Evolutionary conservation across 64 coral and sea anemone genomes (phyloP).

Genomic region (Acropora yongei): DNA sequence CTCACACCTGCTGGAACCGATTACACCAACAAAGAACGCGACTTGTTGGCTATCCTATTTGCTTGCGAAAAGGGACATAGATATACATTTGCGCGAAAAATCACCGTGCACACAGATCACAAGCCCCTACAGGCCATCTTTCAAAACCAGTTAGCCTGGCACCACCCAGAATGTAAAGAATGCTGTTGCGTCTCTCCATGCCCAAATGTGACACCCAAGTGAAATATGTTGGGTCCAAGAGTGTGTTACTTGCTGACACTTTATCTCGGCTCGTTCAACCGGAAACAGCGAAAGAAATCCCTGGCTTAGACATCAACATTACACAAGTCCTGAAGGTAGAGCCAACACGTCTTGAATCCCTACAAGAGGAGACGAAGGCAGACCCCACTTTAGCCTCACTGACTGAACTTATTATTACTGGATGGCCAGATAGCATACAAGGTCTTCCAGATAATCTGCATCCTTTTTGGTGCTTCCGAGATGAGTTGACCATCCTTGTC

Average conservation of each 20-base stretch:
- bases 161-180: constrained; percentile 49
- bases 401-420: constrained; percentile 48
- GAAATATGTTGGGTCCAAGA: constrained; percentile 59
- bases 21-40: too few species aligned
- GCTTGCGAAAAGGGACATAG: too few species aligned
- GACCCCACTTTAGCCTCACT: constrained; percentile 23
- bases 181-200: constrained; percentile 58
- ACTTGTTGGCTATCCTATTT: too few species aligned
- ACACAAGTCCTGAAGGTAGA: constrained; percentile 64
- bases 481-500: constrained; percentile 66
- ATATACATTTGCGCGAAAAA: too few species aligned
- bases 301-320: constrained; percentile 52
- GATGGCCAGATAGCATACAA: constrained; percentile 70
- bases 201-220: constrained; percentile 42
- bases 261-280: constrained; percentile 42
- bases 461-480: constrained; percentile 65
- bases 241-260: constrained; percentile 47
- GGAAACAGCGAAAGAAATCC: constrained; percentile 37
- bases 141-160: too few species aligned
- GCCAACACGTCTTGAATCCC: constrained; percentile 22
- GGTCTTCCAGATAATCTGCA: constrained; percentile 43
- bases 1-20: too few species aligned
- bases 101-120: too few species aligned
- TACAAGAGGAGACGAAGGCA: constrained; percentile 54
- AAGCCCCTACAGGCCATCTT: too few species aligned